These are phyloP conservation scores for Atopsyche davidsoni DNA, from an alignment of 1,140 invertebrate species.

Conservation along the genomic window DNA sequence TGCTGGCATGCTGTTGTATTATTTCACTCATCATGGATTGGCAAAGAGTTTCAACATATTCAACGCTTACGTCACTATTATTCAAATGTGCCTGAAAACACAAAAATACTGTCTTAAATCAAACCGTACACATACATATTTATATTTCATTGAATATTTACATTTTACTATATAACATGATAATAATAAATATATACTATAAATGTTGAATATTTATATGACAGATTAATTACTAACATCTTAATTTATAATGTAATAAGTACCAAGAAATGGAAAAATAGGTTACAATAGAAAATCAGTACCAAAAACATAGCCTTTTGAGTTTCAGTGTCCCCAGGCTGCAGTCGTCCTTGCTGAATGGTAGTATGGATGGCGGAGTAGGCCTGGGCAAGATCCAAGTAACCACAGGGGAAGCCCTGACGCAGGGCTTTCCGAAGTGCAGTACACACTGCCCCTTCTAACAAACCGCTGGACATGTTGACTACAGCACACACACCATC, in stretches of 20 bases:
- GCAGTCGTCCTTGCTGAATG: slow-evolving; percentile 75
- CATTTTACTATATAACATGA: too few species aligned
- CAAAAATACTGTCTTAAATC: slow-evolving; percentile 9
- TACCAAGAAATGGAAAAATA: too few species aligned
- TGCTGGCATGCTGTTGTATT: slow-evolving; percentile 53
- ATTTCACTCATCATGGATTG: slow-evolving; percentile 68
- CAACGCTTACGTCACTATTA: slow-evolving; percentile 87
- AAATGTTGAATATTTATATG: too few species aligned
- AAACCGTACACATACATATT: background rate
- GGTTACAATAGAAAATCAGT: too few species aligned
- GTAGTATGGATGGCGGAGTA: slow-evolving; percentile 75
- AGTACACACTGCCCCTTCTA: slow-evolving; percentile 82
- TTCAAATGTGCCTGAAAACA: slow-evolving; percentile 74
- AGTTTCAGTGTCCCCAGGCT: slow-evolving; percentile 76
- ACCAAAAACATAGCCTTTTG: slow-evolving; percentile 65
- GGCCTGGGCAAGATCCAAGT: slow-evolving; percentile 73
- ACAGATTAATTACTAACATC: too few species aligned
- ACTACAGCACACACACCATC: slow-evolving; percentile 96
- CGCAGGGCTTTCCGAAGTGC: slow-evolving; percentile 70
- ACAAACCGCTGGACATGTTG: slow-evolving; percentile 83
- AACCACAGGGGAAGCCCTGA: slow-evolving; percentile 81
- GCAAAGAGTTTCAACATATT: slow-evolving; percentile 80
- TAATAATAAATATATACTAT: too few species aligned
- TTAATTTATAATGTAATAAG: too few species aligned
- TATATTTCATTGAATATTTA: background rate